Percentiles rank a stretch among this genome's conserved stretches.
These are phyloP conservation scores for Ctenopoma kingsleyae DNA, from an alignment of 2,797 vertebrate genomes.

Conservation along the genomic window DNA sequence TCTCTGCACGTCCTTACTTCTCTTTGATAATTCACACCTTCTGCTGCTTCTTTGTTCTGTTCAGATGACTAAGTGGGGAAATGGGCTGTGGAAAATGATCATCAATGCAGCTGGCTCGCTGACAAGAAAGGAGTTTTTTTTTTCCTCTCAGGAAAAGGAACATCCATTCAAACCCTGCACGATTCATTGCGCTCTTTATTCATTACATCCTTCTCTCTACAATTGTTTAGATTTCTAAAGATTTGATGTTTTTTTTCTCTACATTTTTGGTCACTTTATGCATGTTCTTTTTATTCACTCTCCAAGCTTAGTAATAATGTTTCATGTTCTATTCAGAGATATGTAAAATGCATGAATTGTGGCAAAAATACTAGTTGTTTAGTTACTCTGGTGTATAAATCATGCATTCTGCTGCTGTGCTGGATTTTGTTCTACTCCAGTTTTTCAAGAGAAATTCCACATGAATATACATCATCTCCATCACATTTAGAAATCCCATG, in stretches of 20 bases:
- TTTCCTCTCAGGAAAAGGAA: conserved; percentile 60
- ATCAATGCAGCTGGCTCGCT: conserved; percentile 81
- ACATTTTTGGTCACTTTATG: conserved; percentile 28
- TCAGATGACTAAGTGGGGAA: conserved; percentile 83
- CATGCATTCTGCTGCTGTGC: conserved; percentile 21
- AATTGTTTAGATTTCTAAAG: conserved; percentile 61
- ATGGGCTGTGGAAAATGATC: conserved; percentile 84
- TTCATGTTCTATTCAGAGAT: conserved; percentile 30
- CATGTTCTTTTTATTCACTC: conserved; percentile 20
- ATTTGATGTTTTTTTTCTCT: conserved; percentile 6
- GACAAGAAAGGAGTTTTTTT: conserved; percentile 71
- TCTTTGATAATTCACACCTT: conserved; percentile 80
- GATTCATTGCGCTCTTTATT: conserved; percentile 58
- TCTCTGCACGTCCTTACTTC: conserved; percentile 61
- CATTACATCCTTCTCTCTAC: conserved; percentile 39
- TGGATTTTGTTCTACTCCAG: conserved; percentile 24
- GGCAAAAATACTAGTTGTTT: conserved; percentile 30
- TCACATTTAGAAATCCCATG: conserved; percentile 38
- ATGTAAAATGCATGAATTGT: conserved; percentile 5
- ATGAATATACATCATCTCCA: conserved; percentile 31
- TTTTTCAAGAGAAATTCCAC: conserved; percentile 28
- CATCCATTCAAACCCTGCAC: conserved; percentile 52
- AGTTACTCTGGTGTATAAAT: conserved; percentile 32
- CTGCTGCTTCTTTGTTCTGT: conserved; percentile 78
- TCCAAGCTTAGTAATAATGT: conserved; percentile 14